These are phyloP conservation scores for Entomobrya proxima DNA, from an alignment of 2,888 invertebrate species.

Conservation along the genomic window DNA sequence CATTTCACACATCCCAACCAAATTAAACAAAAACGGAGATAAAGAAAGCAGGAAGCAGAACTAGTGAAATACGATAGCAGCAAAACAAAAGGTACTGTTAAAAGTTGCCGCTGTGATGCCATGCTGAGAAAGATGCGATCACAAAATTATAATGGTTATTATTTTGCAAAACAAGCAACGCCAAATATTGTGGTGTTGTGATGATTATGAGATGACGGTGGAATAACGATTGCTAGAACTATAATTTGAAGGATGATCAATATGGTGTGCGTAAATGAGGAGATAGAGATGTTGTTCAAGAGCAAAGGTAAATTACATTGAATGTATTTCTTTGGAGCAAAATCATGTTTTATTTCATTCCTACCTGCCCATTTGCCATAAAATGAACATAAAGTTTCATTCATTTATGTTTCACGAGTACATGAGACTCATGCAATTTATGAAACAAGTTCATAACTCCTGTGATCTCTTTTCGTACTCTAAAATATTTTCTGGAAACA, in stretches of 20 bases:
- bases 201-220: neutral
- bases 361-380: neutral
- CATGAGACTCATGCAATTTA: neutral
- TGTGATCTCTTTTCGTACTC: too few relatives aligned
- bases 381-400: too few relatives aligned
- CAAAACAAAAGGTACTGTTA: too few relatives aligned
- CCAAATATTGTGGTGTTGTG: neutral
- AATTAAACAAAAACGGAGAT: too few relatives aligned
- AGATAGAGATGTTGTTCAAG: neutral
- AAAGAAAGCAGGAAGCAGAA: too few relatives aligned
- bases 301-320: constrained; percentile 34
- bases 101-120: too few relatives aligned
- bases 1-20: too few relatives aligned
- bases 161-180: neutral
- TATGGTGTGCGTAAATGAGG: neutral
- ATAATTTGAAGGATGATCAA: neutral
- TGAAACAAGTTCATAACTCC: neutral
- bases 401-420: too few relatives aligned
- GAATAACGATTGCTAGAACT: neutral
- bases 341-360: constrained; percentile 24
- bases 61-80: too few relatives aligned
- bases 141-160: constrained; percentile 17
- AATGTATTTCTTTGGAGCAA: neutral
- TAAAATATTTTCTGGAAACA: too few relatives aligned
- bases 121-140: neutral